A percentile compares a stretch with the other conserved stretches of the same genome.
phyloP scores from a whole-genome alignment of 2,113 vertebrate species.

The Malaclemys terrapin region DNA sequence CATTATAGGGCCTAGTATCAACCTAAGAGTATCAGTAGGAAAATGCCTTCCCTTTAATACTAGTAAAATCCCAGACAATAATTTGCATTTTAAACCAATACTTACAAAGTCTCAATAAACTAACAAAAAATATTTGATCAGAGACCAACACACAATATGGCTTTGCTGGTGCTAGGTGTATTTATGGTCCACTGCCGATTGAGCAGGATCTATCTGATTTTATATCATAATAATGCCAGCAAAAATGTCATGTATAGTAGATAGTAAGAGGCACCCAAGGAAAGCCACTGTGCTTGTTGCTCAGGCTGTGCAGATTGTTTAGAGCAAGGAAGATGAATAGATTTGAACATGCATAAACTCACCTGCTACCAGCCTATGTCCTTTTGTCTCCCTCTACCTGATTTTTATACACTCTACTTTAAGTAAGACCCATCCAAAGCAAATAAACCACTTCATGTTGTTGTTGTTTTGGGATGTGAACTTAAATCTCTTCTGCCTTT shows the following conservation, averaged over 20 bases:
- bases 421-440: conserved; percentile 5
- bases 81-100: neutral
- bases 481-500: neutral
- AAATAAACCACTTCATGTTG: neutral
- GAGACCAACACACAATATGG: neutral
- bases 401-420: conserved; percentile 24
- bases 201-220: neutral
- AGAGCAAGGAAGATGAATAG: neutral
- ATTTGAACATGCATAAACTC: conserved; percentile 41
- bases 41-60: conserved; percentile 18
- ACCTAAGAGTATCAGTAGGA: neutral
- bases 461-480: neutral
- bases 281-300: neutral
- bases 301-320: neutral
- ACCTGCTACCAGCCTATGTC: conserved; percentile 52
- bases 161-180: neutral
- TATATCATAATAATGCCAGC: neutral
- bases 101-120: neutral
- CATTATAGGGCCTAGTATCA: neutral
- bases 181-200: neutral
- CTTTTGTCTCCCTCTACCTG: conserved; percentile 10
- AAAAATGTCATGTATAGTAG: neutral
- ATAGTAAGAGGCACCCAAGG: neutral
- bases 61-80: neutral
- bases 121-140: neutral